Base-by-base conservation (phyloP, 1,140 invertebrate genomes). In the Melitaea cinxia region DNA sequence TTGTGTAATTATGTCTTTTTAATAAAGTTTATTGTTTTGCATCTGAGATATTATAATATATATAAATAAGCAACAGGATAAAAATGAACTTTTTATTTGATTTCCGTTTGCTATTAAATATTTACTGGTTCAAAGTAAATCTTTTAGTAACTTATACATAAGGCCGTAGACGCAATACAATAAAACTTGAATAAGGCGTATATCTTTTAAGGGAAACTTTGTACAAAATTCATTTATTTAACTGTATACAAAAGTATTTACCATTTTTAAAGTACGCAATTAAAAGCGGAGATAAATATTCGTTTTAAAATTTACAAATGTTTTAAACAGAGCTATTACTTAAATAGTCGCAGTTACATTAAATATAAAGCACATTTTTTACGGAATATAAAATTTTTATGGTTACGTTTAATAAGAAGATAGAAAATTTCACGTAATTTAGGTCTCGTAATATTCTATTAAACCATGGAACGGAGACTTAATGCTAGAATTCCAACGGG, bases 401-500 rank as follows among this genome's bases (percentile, higher is more conserved):
- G 35, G 10, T 50, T 24, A 28, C 6, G 17, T 24, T 14, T 15
- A 37, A 37, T 37, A n/a, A 37, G 55, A 47, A 14, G 19, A 49
- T 59, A 35, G 7, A 50, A 50, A 50, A 33, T 15, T 28, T 19
- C 28, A 33, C 57, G 30, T 59, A 59, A 50, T 50, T 35, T 35
- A 30, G 42, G 3, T 15, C 1, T 15, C 17, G 49, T 10, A 21
- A 33, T 50, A 26, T 39, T 57, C 12, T 10, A 55, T 15, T 2
- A 37, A 56, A 24, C 12, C 15, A 19, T n/a, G 12, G 17, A 39
- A 3, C 15, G 17, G 7, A 39, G 53, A 56, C 23, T 39, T 57
- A 57, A 57, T 33, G 45, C 65, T 57, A 35, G 19, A 57, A 62
- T 56, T 58, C 47, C 57, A 12, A 7, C 21, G 50, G 33, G 61